Percentiles rank a stretch among this genome's conserved stretches.
These are phyloP conservation scores for Huso huso DNA, from an alignment of 2,797 vertebrate genomes.

Conservation along the genomic window DNA sequence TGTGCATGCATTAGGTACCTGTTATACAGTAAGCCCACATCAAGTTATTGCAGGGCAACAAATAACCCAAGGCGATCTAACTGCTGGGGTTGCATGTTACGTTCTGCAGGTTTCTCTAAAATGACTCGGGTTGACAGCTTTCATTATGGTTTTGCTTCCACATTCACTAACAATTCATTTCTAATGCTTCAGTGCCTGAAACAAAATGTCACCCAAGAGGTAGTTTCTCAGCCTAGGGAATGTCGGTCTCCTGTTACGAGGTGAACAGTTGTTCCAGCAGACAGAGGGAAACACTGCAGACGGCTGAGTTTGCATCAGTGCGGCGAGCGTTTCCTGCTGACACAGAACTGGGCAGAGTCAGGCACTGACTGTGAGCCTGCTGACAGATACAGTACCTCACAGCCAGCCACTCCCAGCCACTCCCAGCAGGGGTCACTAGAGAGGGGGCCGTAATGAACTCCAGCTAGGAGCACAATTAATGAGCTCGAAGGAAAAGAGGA, in stretches of 20 bases:
- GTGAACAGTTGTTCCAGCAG: neutral
- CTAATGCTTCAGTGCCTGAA: too few species aligned
- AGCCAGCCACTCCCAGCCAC: neutral
- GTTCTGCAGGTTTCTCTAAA: too few species aligned
- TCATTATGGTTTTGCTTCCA: too few species aligned
- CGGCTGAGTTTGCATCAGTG: neutral
- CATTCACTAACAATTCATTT: too few species aligned
- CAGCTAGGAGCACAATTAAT: neutral
- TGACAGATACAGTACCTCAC: neutral
- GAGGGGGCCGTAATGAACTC: neutral
- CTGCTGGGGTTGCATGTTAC: too few species aligned
- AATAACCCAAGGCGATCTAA: too few species aligned
- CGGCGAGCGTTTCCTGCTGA: conserved; percentile 1
- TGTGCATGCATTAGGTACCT: too few species aligned
- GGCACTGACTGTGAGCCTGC: neutral
- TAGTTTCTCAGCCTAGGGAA: too few species aligned
- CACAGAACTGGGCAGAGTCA: neutral
- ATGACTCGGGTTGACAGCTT: too few species aligned
- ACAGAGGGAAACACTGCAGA: neutral
- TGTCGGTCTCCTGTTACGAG: neutral
- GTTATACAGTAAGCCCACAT: too few species aligned
- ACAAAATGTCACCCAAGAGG: too few species aligned
- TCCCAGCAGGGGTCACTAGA: conserved; percentile 2
- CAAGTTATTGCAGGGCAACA: too few species aligned
- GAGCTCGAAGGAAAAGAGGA: neutral